These are phyloP conservation scores for Dasysyrphus tricinctus DNA, from an alignment of 2,888 invertebrate species.

Conservation along the genomic window DNA sequence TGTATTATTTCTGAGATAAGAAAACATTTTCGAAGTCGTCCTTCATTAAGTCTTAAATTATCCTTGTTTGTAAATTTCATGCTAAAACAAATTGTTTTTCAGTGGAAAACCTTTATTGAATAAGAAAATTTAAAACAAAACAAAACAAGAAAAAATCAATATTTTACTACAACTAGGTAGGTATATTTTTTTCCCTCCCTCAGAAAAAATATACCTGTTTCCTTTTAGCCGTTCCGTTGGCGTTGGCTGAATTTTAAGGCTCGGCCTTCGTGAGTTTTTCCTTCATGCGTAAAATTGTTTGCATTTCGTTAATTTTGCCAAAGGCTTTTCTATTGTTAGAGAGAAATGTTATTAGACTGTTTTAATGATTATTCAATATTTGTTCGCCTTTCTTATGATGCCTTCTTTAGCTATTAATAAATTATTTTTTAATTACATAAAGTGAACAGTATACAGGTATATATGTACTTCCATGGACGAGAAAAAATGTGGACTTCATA, in stretches of 20 bases:
- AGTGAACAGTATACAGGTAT: constrained; percentile 19
- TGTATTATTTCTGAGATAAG: constrained; percentile 29
- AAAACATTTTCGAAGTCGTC: background rate
- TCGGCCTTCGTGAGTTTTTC: constrained; percentile 33
- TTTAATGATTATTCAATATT: constrained; percentile 62
- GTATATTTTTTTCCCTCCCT: background rate
- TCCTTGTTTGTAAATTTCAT: constrained; percentile 6
- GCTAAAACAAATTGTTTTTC: background rate
- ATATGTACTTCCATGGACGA: background rate
- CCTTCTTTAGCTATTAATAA: constrained; percentile 21
- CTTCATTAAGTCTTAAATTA: constrained; percentile 25
- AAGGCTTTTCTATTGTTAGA: constrained; percentile 19
- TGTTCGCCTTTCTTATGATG: constrained; percentile 16
- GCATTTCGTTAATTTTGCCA: constrained; percentile 55
- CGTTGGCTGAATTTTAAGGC: constrained; percentile 47
- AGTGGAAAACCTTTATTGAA: constrained; percentile 8
- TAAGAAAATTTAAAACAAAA: constrained; percentile 20
- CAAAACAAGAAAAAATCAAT: constrained; percentile 49
- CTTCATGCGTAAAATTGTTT: constrained; percentile 66
- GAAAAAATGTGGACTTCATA: background rate
- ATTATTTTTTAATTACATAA: constrained; percentile 58
- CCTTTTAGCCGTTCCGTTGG: background rate
- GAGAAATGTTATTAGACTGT: constrained; percentile 16
- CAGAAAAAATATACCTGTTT: constrained; percentile 43
- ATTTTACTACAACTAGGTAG: constrained; percentile 13